Base-by-base conservation (phyloP, 2,888 invertebrate species). In the Acholoe squamosa region DNA sequence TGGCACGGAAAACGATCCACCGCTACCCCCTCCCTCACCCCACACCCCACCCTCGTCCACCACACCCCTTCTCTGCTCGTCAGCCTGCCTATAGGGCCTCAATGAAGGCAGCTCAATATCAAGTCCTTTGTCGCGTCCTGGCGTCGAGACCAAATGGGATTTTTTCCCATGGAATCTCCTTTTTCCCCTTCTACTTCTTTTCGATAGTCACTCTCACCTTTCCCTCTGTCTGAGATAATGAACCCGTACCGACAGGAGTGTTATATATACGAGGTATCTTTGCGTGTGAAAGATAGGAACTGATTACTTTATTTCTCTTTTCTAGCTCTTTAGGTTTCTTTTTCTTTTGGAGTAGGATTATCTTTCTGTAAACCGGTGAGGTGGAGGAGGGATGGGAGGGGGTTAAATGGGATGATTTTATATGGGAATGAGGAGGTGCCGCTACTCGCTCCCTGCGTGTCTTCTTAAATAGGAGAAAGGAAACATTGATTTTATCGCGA, bases 1-100 rank as follows among this genome's bases (percentile, higher is more conserved):
- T 76, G 76, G 76, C 76, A 76, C 76, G 76, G 31, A 76, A 76
- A 76, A 76, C 76, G 76, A 19, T 76, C 31, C 76, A 76, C n/a
- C 76, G 76, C 76, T 14, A 19, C 76, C 76, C 76, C 76, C 28
- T 19, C 61, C 61, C 61, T 25, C 5, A 5, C 61, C 61, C 61
- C 3, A 22, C 3, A 5, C 61, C 43, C 43, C 61, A 12, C 61
- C 61, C 61, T 25, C 61, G 10, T 19, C 61, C 14, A 61, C 61
- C 76, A 76, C 25, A 19, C 76, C 76, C 76, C 16, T 31, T 31
- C 76, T 31, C 76, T 25, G 31, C 16, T 31, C 76, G 31, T 76
- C 76, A 76, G 76, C 16, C 76, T n/a, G 76, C 25, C 76, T 31
- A 76, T 76, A 25, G 76, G 31, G 28, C 76, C 25, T 76, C 28